Conservation (phyloP, 2,888 invertebrate genomes). For the Lithodes maja region DNA sequence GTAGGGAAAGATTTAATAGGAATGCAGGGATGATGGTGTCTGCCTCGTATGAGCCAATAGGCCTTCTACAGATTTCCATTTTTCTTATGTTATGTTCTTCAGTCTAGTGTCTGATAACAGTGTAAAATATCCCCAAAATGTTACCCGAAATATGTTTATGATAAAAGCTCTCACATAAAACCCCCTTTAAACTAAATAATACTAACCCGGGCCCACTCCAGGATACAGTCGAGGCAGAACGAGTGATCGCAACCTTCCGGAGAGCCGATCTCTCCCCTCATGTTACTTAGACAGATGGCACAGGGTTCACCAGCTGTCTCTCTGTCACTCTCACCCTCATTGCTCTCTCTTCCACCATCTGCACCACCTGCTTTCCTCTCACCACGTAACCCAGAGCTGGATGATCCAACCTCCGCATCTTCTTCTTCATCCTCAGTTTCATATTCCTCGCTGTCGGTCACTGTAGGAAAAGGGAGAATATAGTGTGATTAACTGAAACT, state of each 20-base stretch:
- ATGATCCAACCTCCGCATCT: not conserved
- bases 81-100: too few species aligned
- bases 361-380: too few species aligned
- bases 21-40: too few species aligned
- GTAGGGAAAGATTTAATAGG: too few species aligned
- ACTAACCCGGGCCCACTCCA: constrained; percentile 89
- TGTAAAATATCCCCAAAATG: too few species aligned
- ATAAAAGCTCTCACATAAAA: too few species aligned
- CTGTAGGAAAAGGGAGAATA: constrained; percentile 30
- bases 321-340: constrained; percentile 34
- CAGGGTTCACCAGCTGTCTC: constrained; percentile 79
- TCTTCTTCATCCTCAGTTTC: constrained; percentile 42
- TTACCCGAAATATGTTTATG: too few species aligned
- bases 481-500: too few species aligned
- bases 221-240: constrained; percentile 92
- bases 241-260: constrained; percentile 92
- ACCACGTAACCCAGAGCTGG: not conserved
- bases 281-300: constrained; percentile 89
- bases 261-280: constrained; percentile 85
- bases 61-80: too few species aligned
- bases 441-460: constrained; percentile 59
- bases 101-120: too few species aligned
- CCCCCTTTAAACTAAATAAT: too few species aligned
- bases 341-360: constrained; percentile 7
- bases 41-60: too few species aligned